Conservation (phyloP, 2,113 vertebrate species). For the Sciurus niger region DNA sequence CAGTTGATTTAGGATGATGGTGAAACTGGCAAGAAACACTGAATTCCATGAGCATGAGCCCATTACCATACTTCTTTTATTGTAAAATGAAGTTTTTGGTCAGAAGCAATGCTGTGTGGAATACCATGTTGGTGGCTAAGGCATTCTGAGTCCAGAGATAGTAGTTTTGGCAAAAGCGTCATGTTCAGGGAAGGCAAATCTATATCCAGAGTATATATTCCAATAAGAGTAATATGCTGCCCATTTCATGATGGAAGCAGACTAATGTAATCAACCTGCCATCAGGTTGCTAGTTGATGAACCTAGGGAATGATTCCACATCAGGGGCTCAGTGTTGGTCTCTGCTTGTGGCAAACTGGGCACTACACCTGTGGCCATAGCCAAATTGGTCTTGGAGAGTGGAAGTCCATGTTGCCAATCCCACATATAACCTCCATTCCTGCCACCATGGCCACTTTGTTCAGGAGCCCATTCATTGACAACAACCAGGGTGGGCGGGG, state of each 20-base stretch:
- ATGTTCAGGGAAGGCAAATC: too few species aligned
- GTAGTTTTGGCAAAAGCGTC: neutral
- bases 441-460: too few species aligned
- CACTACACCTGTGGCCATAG: too few species aligned
- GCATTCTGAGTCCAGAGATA: neutral
- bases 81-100: too few species aligned
- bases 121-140: too few species aligned
- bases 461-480: too few species aligned
- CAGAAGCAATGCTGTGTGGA: too few species aligned
- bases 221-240: neutral
- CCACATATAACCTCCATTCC: neutral
- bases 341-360: neutral
- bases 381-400: too few species aligned
- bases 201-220: neutral
- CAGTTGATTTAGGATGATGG: neutral
- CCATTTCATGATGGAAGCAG: neutral
- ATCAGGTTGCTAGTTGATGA: neutral
- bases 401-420: too few species aligned
- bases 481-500: too few species aligned
- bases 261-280: neutral
- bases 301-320: neutral
- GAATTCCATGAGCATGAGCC: too few species aligned
- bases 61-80: too few species aligned
- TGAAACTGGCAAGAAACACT: neutral
- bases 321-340: neutral